Percentiles rank a stretch among this genome's conserved stretches.
These are phyloP conservation scores for Colistium nudipinnis DNA, from an alignment of 2,113 vertebrate genomes.

Conservation along the genomic window DNA sequence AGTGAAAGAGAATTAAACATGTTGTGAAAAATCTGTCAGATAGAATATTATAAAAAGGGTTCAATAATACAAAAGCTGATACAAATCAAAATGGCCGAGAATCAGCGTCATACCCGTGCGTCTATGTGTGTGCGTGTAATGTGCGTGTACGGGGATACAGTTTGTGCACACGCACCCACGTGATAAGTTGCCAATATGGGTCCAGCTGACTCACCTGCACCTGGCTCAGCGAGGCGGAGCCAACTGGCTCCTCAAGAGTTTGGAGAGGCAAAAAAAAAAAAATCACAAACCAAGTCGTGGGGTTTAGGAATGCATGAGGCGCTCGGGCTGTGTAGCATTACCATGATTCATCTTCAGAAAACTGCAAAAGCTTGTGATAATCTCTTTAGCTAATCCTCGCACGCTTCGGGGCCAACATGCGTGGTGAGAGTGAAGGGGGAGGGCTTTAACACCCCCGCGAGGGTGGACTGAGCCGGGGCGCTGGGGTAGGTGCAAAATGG, in stretches of 20 bases:
- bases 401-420: constrained; percentile 74
- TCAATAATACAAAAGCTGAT: no score
- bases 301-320: constrained; percentile 81
- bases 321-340: constrained; percentile 78
- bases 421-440: constrained; percentile 62
- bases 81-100: no score
- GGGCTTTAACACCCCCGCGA: constrained; percentile 54
- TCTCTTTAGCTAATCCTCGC: constrained; percentile 80
- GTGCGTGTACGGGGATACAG: neutral
- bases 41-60: no score
- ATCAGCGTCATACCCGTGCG: no score
- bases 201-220: constrained; percentile 68
- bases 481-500: constrained; percentile 52
- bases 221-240: constrained; percentile 60
- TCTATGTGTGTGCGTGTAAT: neutral
- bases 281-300: constrained; percentile 81
- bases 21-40: no score
- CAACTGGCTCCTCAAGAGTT: constrained; percentile 75
- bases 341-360: constrained; percentile 83
- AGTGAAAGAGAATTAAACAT: constrained; percentile 49
- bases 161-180: constrained; percentile 1
- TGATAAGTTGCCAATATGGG: constrained; percentile 68
- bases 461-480: constrained; percentile 35
- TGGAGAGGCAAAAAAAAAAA: no score
- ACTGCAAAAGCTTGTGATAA: constrained; percentile 81